Percentiles rank a stretch among this genome's conserved stretches.
Evolutionary conservation across 2,113 vertebrate genomes (phyloP).

Genomic region (Corynorhinus townsendii): DNA sequence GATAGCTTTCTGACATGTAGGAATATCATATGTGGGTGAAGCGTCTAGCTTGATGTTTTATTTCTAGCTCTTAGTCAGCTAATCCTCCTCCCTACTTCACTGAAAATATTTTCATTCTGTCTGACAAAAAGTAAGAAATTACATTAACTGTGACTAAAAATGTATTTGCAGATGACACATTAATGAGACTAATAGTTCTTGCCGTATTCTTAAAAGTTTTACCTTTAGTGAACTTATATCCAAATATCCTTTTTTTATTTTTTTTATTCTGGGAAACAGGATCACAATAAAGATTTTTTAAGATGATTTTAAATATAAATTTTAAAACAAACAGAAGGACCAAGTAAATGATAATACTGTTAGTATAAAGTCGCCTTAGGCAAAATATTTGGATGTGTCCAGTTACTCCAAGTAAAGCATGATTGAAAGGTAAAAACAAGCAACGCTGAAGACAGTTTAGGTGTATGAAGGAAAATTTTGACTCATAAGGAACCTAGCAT

Average conservation of each 20-base stretch:
- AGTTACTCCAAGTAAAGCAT: background rate
- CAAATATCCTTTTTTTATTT: background rate
- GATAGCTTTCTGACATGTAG: slow-evolving; percentile 52
- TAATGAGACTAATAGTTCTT: slow-evolving; percentile 51
- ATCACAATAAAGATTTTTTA: slow-evolving; percentile 10
- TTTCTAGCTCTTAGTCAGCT: slow-evolving; percentile 69
- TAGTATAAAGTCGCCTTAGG: background rate
- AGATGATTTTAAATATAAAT: slow-evolving; percentile 26
- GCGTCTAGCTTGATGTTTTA: slow-evolving; percentile 58
- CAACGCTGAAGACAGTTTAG: background rate
- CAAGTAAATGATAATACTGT: background rate
- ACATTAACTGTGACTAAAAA: slow-evolving; percentile 56
- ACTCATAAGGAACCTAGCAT: background rate
- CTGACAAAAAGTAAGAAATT: slow-evolving; percentile 68
- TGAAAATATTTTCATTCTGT: slow-evolving; percentile 75
- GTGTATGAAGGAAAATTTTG: slow-evolving; percentile 18
- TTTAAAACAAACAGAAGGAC: slow-evolving; percentile 33
- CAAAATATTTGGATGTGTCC: background rate
- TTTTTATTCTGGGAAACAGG: background rate
- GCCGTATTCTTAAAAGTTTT: slow-evolving; percentile 41
- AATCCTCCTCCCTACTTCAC: slow-evolving; percentile 56
- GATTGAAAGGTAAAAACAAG: background rate
- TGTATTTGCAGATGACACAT: slow-evolving; percentile 49
- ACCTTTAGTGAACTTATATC: slow-evolving; percentile 50
- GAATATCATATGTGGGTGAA: slow-evolving; percentile 54